phyloP scores from a whole-genome alignment of 2,797 vertebrate species.

The Nannoperca australis region DNA sequence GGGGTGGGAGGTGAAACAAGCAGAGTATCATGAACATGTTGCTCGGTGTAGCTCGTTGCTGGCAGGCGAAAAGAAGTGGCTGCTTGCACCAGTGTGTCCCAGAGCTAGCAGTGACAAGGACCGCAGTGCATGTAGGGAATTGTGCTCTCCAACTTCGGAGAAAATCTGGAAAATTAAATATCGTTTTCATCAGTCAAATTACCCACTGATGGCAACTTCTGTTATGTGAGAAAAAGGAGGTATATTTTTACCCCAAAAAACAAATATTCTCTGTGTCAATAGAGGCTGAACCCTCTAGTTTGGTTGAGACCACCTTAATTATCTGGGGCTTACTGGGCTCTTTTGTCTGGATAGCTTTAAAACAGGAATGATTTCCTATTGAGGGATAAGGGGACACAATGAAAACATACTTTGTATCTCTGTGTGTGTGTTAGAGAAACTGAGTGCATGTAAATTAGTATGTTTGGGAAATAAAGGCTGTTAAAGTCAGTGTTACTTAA shows the following conservation, averaged over 20 bases:
- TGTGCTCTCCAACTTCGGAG: not conserved
- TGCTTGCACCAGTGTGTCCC: not conserved
- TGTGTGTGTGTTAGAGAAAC: conserved; percentile 15
- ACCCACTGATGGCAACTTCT: too few species aligned
- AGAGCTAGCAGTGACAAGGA: not conserved
- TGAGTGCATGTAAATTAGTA: conserved; percentile 6
- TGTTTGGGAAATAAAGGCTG: conserved; percentile 8
- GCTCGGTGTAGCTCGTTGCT: not conserved
- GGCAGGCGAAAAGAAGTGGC: not conserved
- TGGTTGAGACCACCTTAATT: conserved; percentile 29
- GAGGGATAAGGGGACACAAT: conserved; percentile 32
- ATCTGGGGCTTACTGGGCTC: conserved; percentile 12
- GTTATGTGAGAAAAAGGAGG: too few species aligned
- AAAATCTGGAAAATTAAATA: too few species aligned
- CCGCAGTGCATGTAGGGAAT: not conserved
- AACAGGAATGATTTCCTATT: conserved; percentile 10
- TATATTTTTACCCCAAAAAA: too few species aligned
- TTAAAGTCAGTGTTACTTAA: conserved; percentile 5
- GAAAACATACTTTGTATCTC: conserved; percentile 28
- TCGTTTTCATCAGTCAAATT: too few species aligned
- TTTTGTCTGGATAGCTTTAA: conserved; percentile 31
- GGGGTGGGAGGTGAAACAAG: too few species aligned
- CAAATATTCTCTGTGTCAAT: too few species aligned
- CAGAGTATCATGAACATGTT: too few species aligned
- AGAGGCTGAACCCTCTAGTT: conserved; percentile 11